Evolutionary conservation across 2,113 vertebrate genomes (phyloP), one percentile per base, ranked within the genome.

Genomic region (Tautogolabrus adspersus): DNA sequence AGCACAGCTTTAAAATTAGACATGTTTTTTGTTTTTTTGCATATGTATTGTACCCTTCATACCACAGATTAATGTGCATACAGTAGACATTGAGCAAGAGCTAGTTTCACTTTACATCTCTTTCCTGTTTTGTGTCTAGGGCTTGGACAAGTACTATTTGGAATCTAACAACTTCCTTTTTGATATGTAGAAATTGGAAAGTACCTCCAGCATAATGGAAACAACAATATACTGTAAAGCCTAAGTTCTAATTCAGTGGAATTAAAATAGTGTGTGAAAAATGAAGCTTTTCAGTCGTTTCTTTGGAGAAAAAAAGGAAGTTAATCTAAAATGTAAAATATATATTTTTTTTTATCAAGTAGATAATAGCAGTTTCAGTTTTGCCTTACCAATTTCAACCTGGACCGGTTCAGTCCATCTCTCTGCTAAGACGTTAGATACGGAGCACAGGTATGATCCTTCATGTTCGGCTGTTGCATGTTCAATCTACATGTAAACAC

Each of bases 371-470:
- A 40, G 19, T 74, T 64, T 71, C 19, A 72, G 34, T 62, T 15
- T 44, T 30, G 54, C 82, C 89, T 90, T 91, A 97, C 96, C 94
- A 10, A 96, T 22, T 18, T 88, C 86, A 73, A 97, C 23, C n/a
- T 96, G 93, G 3, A 92, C 94, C 0, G 95, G 82, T 0, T 89
- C 90, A 55, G 89, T 95, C 96, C 96, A 97, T 8, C 83, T 90
- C 85, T 97, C 96, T 1, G 93, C 89, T 0, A 84, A 79, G 8
- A 81, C 69, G 60, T 96, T 97, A 63, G 95, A 94, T 58, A 95
- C 93, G 9, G 93, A 94, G 83, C 96, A 97, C 55, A 97, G 91
- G 77, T 97, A 97, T 0, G 94, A 90, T 61, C 96, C 96, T 0
- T 67, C 75, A 56, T 93, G 72, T 22, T 89, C 87, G 10, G 71